Evolutionary conservation across 2,888 invertebrate species (phyloP), one percentile per base, ranked within the genome.

Genomic region (Pammene aurita): DNA sequence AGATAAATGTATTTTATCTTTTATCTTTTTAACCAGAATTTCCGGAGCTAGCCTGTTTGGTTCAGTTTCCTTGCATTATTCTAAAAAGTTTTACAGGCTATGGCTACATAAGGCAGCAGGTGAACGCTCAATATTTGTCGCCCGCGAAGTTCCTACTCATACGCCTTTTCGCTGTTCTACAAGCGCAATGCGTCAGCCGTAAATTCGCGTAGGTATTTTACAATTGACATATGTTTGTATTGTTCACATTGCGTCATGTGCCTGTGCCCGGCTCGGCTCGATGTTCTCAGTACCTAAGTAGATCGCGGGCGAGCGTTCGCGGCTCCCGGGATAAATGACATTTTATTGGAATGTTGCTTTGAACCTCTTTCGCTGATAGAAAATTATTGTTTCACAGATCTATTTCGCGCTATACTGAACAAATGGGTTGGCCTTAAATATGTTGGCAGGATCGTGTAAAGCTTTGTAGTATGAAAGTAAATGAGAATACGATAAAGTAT

Each of bases 291-390:
- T 46, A 50, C 18, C 41, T 67, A 62, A 67, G 44, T 46, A 50
- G 52, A 52, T 63, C 57, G 50, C 63, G 18, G 18, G 48, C 35
- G n/a, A 50, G 63, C 72, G 74, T 72, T 71, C 70, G 69, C 65
- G 42, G 67, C 50, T 42, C 56, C 57, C 74, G 73, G 73, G 75
- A 74, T 77, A 74, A 78, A 80, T 79, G 72, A 77, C 77, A 76
- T 80, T 81, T 80, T 78, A 80, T 81, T 80, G 78, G 76, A 80
- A 80, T 80, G 77, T 70, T 69, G 69, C 75, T 82, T 75, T 74
- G 74, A 75, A 78, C 76, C 78, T 80, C 77, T 74, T 77, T 73
- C 72, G 61, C 68, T 75, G 73, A 74, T 75, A 73, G 75, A 80
- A 79, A 78, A 77, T 62, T 74, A 76, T 76, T 78, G 73, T 78